Conservation (phyloP, 2,797 vertebrate species). For the Ispidina lecontei region DNA sequence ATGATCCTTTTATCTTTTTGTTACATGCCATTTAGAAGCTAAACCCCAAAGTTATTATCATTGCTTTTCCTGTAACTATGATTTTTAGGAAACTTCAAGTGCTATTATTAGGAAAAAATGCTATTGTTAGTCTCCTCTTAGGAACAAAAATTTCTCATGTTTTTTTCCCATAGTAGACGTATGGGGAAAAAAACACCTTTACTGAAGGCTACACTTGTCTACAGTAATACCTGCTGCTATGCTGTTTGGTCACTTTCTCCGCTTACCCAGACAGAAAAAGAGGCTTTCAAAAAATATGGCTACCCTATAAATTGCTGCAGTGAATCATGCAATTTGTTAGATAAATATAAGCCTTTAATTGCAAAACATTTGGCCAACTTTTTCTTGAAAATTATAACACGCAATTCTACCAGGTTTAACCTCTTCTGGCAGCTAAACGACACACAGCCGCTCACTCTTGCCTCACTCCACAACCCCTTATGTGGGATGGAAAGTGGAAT, state of each 20-base stretch:
- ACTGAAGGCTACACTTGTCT: background rate
- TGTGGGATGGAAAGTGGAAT: too few relatives aligned
- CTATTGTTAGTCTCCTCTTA: background rate
- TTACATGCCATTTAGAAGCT: background rate
- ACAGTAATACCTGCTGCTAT: background rate
- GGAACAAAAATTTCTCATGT: background rate
- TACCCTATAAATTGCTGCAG: background rate
- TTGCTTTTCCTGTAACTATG: background rate
- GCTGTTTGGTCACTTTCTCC: background rate
- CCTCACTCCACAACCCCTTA: too few relatives aligned
- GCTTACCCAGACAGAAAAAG: background rate
- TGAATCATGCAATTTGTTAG: background rate
- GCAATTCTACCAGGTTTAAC: background rate
- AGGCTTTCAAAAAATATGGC: background rate
- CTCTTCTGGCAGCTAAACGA: too few relatives aligned
- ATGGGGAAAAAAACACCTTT: too few relatives aligned
- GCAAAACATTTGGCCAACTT: background rate
- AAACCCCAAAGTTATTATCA: background rate
- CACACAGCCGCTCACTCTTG: too few relatives aligned
- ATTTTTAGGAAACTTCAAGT: conserved; percentile 16
- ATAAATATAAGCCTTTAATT: background rate
- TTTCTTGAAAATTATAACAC: background rate
- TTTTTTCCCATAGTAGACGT: background rate
- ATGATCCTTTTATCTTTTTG: background rate
- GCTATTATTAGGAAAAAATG: background rate